phyloP scores from a whole-genome alignment of 2,113 vertebrate genomes.

The Bombycilla garrulus region DNA sequence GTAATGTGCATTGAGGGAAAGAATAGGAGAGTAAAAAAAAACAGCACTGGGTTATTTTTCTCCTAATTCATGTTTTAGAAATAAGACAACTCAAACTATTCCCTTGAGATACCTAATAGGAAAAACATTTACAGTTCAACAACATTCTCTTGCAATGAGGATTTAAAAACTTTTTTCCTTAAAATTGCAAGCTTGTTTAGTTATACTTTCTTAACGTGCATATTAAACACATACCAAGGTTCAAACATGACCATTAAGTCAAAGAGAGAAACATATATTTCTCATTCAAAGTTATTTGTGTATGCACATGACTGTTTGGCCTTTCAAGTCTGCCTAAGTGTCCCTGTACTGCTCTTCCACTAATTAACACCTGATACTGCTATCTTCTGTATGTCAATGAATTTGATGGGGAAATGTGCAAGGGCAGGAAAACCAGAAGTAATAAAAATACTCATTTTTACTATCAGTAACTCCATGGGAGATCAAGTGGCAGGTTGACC shows the following conservation, averaged over 20 bases:
- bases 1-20: background rate
- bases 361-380: slow-evolving; percentile 14
- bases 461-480: slow-evolving; percentile 9
- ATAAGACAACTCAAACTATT: background rate
- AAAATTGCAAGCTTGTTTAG: background rate
- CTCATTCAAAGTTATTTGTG: background rate
- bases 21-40: background rate
- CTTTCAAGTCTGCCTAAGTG: background rate
- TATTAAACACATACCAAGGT: background rate
- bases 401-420: background rate
- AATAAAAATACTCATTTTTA: slow-evolving; percentile 41
- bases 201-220: background rate
- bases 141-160: background rate
- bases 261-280: background rate
- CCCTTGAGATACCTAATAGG: background rate
- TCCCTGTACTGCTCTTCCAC: background rate
- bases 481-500: background rate
- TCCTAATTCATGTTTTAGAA: background rate
- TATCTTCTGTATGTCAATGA: background rate
- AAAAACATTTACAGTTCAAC: background rate
- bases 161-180: background rate
- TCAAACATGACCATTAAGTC: background rate
- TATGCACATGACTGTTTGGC: background rate
- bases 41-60: background rate
- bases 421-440: background rate